A percentile compares a stretch with the other conserved stretches of the same genome.
Evolutionary conservation across 2,113 vertebrate species (phyloP).

Genomic region (Python bivittatus): DNA sequence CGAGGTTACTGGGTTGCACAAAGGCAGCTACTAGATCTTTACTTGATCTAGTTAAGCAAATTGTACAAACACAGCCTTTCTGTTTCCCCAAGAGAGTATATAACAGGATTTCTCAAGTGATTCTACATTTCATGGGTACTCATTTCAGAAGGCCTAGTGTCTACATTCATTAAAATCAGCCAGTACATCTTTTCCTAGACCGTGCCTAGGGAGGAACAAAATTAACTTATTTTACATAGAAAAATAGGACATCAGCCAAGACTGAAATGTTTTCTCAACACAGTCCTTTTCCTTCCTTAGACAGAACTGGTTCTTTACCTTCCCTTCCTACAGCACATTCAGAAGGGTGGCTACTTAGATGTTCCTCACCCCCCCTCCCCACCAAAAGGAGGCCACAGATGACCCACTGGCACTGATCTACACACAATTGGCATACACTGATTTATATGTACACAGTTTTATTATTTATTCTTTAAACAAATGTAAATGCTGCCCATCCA

Average conservation of each 20-base stretch:
- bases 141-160: background rate
- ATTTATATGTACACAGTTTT: background rate
- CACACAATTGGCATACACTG: background rate
- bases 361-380: background rate
- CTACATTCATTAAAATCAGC: background rate
- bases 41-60: constrained; percentile 1
- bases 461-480: background rate
- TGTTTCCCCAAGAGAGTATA: background rate
- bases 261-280: background rate
- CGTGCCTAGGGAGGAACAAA: background rate
- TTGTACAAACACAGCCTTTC: background rate
- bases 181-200: background rate
- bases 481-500: background rate
- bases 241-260: constrained; percentile 1
- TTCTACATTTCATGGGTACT: background rate
- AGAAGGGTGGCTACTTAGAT: background rate
- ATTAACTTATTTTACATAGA: background rate
- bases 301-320: background rate
- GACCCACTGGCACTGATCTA: background rate
- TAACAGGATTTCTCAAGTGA: background rate
- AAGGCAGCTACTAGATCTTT: background rate
- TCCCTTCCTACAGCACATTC: background rate
- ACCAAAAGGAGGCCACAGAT: background rate
- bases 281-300: background rate
- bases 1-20: background rate